Percentiles rank a stretch among this genome's conserved stretches.
These are phyloP conservation scores for Eupleurogrammus muticus DNA, from an alignment of 2,797 vertebrate species.

Conservation along the genomic window DNA sequence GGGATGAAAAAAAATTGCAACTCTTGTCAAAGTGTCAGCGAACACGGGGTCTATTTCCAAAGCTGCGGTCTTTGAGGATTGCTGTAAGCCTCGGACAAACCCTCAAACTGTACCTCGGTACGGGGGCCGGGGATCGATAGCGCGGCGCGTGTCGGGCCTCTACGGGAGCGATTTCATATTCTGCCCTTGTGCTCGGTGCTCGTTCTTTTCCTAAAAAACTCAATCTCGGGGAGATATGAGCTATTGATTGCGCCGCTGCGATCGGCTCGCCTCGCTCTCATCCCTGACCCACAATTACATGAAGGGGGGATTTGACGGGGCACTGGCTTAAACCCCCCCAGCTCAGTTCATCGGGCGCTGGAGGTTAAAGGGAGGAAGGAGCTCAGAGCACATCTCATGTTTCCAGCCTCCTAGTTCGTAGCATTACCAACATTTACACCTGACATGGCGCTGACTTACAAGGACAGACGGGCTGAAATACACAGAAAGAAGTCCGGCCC, in stretches of 20 bases:
- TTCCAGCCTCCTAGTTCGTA: constrained; percentile 50
- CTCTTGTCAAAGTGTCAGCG: constrained; percentile 68
- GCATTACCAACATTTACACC: constrained; percentile 32
- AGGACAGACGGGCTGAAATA: constrained; percentile 33
- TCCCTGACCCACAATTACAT: constrained; percentile 71
- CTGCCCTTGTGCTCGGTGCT: constrained; percentile 74
- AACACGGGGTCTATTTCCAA: constrained; percentile 77
- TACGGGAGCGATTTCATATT: constrained; percentile 78
- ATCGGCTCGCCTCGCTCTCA: constrained; percentile 67
- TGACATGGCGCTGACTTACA: constrained; percentile 42
- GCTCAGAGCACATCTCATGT: constrained; percentile 69
- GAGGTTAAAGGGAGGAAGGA: constrained; percentile 62
- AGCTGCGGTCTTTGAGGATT: constrained; percentile 73
- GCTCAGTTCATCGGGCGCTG: constrained; percentile 21
- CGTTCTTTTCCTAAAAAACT: constrained; percentile 79
- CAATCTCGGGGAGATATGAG: constrained; percentile 83
- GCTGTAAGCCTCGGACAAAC: constrained; percentile 71
- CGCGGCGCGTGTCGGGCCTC: constrained; percentile 46
- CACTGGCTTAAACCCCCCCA: constrained; percentile 48
- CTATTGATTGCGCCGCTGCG: constrained; percentile 80
- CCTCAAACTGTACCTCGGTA: constrained; percentile 81
- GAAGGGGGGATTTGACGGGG: constrained; percentile 65
- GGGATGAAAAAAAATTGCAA: constrained; percentile 62
- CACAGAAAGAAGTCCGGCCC: neutral
- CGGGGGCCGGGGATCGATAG: constrained; percentile 74